Conservation (phyloP, 2,888 invertebrate genomes). For the Acanthosepion lycidas region DNA sequence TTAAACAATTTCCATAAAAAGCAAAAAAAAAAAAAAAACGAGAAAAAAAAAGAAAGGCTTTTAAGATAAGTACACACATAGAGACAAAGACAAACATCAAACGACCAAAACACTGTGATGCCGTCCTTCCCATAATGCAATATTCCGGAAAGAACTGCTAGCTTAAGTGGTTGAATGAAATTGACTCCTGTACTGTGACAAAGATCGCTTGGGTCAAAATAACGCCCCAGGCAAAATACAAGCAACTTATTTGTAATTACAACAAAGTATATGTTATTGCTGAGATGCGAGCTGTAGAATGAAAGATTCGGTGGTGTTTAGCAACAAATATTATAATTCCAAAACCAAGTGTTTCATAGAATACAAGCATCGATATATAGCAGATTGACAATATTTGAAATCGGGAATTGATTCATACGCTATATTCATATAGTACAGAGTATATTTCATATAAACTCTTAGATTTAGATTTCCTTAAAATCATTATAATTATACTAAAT, state of each 20-base stretch:
- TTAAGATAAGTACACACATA: background rate
- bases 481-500: no score
- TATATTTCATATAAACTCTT: no score
- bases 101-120: slow-evolving; percentile 24
- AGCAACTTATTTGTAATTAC: background rate
- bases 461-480: no score
- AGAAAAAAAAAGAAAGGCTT: background rate
- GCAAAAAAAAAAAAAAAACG: background rate
- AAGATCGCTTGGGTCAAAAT: background rate
- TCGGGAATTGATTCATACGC: no score
- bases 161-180: slow-evolving; percentile 23
- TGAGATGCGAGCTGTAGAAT: background rate
- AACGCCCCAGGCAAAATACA: background rate
- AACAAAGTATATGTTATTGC: background rate
- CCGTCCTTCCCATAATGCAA: slow-evolving; percentile 4
- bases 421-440: no score
- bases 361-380: no score
- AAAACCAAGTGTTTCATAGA: background rate
- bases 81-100: background rate
- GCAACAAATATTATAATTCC: background rate
- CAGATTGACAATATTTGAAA: no score
- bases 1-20: background rate
- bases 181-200: slow-evolving; percentile 22
- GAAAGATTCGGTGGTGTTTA: background rate
- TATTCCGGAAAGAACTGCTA: background rate